Base-by-base conservation (phyloP, 1,140 invertebrate genomes). In the Grapholita molesta region DNA sequence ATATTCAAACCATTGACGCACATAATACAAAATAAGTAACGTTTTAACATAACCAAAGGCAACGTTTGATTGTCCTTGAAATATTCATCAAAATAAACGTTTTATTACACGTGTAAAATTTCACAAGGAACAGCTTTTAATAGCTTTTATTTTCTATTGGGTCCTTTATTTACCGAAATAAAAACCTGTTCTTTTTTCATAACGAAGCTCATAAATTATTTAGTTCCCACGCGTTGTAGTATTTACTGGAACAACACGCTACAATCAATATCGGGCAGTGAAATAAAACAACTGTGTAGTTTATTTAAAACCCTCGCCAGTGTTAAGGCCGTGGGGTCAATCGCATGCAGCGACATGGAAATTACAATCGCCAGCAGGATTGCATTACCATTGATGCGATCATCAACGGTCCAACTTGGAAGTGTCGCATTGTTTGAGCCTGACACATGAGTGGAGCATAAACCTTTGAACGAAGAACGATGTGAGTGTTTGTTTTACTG, bases 1-100 rank as follows among this genome's bases (percentile, higher is more conserved):
- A 70, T 70, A 70, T 67, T 67, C 28, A 23, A 3, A 15, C 15
- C 33, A n/a, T 6, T 70, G 69, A 70, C 69, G 69, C 66, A 67
- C 48, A 57, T 55, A 70, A 70, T 70, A 67, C 69, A 32, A 67
- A 67, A 28, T 64, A 65, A 21, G 55, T 28, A 12, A 15, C 15
- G 12, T 30, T 61, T 55, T 61, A 28, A 61, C 55, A 61, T 61
- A 61, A 61, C 24, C 9, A n/a, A 55, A 25, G 12, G 55, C 55
- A 30, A 30, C 11, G 25, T 18, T 48, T 48, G 42, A 48, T 48
- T 21, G 15, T 7, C 18, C 8, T 48, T 48, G 8, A 2, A 15
- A 48, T 48, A 48, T 42, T n/a, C 4, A 42, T 42, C 38, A 35
- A 35, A 35, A 38, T 38, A 38, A 38, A 38, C n/a, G 3, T 3